Percentiles rank a stretch among this genome's conserved stretches.
phyloP scores from a whole-genome alignment of 2,797 vertebrate species.

The Harpagifer antarcticus region DNA sequence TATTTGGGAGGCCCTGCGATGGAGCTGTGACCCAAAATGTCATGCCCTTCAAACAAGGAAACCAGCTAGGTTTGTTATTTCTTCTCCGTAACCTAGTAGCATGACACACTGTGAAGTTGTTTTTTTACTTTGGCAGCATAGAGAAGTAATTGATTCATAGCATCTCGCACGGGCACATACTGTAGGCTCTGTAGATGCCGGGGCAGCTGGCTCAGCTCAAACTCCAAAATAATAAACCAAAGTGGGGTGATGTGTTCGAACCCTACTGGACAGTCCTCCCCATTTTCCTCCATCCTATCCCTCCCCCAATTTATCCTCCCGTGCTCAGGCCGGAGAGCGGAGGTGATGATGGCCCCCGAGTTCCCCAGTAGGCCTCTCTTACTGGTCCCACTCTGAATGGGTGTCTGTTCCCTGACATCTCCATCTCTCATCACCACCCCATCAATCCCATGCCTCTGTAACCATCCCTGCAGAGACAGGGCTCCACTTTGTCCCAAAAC shows the following conservation, averaged over 20 bases:
- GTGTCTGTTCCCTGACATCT: slow-evolving; percentile 84
- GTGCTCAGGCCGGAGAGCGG: slow-evolving; percentile 42
- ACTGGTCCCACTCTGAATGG: slow-evolving; percentile 81
- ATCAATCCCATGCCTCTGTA: slow-evolving; percentile 79
- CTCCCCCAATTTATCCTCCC: slow-evolving; percentile 39
- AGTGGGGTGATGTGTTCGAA: slow-evolving; percentile 61
- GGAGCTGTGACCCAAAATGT: slow-evolving; percentile 57
- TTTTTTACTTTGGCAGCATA: slow-evolving; percentile 50
- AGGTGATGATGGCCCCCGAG: slow-evolving; percentile 75
- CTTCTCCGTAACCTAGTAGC: slow-evolving; percentile 33
- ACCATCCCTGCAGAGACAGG: slow-evolving; percentile 81
- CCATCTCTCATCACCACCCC: slow-evolving; percentile 85
- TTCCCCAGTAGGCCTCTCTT: slow-evolving; percentile 72
- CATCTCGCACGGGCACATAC: slow-evolving; percentile 49
- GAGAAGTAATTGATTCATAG: slow-evolving; percentile 66
- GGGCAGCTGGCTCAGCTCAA: slow-evolving; percentile 58
- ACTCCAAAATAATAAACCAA: slow-evolving; percentile 71
- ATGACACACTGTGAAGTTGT: slow-evolving; percentile 43
- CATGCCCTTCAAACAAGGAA: slow-evolving; percentile 47
- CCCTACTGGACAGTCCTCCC: slow-evolving; percentile 43
- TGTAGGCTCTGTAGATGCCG: slow-evolving; percentile 49
- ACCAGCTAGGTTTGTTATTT: slow-evolving; percentile 56
- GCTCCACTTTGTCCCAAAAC: slow-evolving; percentile 80
- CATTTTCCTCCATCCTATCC: slow-evolving; percentile 43
- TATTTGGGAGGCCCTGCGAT: slow-evolving; percentile 45